These are phyloP conservation scores for Campylorhamphus procurvoides DNA, from an alignment of 2,113 vertebrate species.

Conservation along the genomic window DNA sequence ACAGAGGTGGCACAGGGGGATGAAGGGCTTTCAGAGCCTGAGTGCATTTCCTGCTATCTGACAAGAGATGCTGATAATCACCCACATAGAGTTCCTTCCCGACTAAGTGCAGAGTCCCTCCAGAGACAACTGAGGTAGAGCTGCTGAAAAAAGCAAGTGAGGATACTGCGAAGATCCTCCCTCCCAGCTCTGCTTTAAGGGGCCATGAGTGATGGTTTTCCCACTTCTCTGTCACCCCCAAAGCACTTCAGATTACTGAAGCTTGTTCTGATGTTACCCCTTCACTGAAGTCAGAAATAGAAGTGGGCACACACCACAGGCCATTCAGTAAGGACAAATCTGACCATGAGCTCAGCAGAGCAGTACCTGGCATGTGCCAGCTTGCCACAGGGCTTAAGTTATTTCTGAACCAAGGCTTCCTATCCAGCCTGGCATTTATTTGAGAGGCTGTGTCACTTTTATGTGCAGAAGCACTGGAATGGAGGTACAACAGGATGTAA, in stretches of 20 bases:
- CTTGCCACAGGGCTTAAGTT: not conserved
- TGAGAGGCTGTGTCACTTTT: not conserved
- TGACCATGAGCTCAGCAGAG: not conserved
- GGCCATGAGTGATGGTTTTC: not conserved
- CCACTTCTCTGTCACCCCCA: not conserved
- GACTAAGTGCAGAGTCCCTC: not conserved
- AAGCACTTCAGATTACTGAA: not conserved
- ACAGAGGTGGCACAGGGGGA: not conserved
- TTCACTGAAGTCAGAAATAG: not conserved
- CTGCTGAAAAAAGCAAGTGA: not conserved
- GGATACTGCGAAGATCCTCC: not conserved
- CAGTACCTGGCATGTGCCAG: not conserved
- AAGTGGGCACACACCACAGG: not conserved
- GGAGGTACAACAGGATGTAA: not conserved
- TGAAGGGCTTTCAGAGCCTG: not conserved
- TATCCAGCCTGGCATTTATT: not conserved
- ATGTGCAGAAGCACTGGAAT: not conserved
- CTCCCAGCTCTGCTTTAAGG: not conserved
- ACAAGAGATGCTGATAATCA: not conserved
- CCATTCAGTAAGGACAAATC: not conserved
- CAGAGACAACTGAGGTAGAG: rapidly evolving
- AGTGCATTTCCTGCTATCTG: not conserved
- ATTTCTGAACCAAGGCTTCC: not conserved
- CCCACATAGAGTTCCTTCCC: not conserved
- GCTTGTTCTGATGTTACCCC: not conserved